Percentiles rank a stretch among this genome's conserved stretches.
Conservation (phyloP, 2,888 invertebrate species). For the Andrena flavipes region DNA sequence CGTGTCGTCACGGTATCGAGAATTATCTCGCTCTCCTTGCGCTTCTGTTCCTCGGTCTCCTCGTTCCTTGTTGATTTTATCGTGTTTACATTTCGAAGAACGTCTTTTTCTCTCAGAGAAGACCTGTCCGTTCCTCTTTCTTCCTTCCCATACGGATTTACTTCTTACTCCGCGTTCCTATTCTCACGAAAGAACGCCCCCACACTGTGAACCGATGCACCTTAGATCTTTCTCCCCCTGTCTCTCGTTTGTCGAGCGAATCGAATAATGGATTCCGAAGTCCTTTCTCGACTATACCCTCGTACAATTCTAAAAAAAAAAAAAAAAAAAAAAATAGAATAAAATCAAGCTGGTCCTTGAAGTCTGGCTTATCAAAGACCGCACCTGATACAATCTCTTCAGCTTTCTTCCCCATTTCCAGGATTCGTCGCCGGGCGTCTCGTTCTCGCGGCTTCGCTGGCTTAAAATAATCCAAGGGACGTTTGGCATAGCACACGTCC, state of each 20-base stretch:
- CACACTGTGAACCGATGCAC: constrained; percentile 32
- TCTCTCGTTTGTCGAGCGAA: constrained; percentile 49
- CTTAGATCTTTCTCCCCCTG: constrained; percentile 36
- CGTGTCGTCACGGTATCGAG: constrained; percentile 73
- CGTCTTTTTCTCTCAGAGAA: constrained; percentile 50
- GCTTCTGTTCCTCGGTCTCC: constrained; percentile 39
- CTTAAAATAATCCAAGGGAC: neutral
- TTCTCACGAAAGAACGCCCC: constrained; percentile 56
- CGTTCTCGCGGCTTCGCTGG: neutral
- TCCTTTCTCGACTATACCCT: constrained; percentile 35
- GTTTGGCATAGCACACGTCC: constrained; percentile 16
- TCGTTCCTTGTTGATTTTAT: constrained; percentile 80
- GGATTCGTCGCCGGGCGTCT: neutral
- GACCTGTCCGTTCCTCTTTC: constrained; percentile 32
- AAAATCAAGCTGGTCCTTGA: constrained; percentile 24
- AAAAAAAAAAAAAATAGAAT: neutral
- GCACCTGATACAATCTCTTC: constrained; percentile 40
- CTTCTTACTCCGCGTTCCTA: constrained; percentile 49
- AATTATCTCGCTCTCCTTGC: constrained; percentile 74
- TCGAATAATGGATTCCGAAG: constrained; percentile 62
- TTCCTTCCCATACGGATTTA: constrained; percentile 58
- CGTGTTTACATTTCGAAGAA: constrained; percentile 78
- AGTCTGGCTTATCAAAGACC: constrained; percentile 38
- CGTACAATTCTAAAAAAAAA: constrained; percentile 17
- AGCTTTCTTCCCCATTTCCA: neutral